These are phyloP conservation scores for Phasia obesa DNA, from an alignment of 2,888 invertebrate genomes.

Conservation along the genomic window DNA sequence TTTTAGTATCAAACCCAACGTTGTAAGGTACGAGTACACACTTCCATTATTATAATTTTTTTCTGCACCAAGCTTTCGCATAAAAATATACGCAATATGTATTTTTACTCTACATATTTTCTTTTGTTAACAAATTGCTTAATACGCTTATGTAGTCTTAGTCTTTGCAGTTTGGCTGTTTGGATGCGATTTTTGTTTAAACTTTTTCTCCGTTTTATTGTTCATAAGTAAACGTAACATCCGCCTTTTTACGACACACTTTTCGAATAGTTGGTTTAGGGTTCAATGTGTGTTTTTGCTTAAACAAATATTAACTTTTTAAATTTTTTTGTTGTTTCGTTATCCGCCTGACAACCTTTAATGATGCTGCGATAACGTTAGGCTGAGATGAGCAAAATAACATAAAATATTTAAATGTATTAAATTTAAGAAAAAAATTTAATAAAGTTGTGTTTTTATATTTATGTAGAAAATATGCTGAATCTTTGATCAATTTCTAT, in stretches of 20 bases:
- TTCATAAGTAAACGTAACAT: slow-evolving; percentile 42
- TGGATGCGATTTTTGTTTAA: slow-evolving; percentile 2
- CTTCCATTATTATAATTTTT: too few relatives aligned
- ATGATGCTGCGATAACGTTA: neutral
- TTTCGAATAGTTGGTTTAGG: slow-evolving; percentile 27
- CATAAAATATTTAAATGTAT: neutral
- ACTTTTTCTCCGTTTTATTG: neutral
- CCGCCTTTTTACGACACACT: slow-evolving; percentile 44
- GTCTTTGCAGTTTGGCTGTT: neutral
- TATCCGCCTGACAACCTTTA: slow-evolving; percentile 25
- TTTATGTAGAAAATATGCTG: neutral
- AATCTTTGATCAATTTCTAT: slow-evolving; percentile 31
- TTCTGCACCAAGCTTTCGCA: too few relatives aligned
- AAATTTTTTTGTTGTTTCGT: neutral
- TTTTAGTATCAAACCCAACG: too few relatives aligned
- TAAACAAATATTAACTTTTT: slow-evolving; percentile 60
- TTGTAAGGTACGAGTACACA: too few relatives aligned
- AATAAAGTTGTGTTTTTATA: neutral
- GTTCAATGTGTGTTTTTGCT: slow-evolving; percentile 45
- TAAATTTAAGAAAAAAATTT: neutral
- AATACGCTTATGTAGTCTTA: neutral
- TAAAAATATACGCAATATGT: too few relatives aligned
- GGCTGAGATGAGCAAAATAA: slow-evolving; percentile 9
- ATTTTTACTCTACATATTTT: neutral
- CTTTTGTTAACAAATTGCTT: slow-evolving; percentile 2